Base-by-base conservation (phyloP, 2,797 vertebrate species). In the Steatocranus sp. region DNA sequence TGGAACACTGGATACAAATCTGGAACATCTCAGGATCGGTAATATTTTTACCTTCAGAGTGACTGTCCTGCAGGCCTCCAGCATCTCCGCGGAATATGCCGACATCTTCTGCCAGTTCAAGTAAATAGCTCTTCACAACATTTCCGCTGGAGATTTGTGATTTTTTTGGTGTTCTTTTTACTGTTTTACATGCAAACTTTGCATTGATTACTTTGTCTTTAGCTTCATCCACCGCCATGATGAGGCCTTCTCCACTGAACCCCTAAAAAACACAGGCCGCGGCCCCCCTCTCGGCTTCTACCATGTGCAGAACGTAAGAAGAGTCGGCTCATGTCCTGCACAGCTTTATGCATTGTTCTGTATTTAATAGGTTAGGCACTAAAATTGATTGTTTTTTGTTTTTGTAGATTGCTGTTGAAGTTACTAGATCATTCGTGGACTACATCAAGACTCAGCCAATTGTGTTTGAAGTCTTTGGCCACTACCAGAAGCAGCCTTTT, bases 21-120 rank as follows among this genome's bases (percentile, higher is more conserved):
- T 97, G 90, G 98, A 99, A 85, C 98, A 98, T 87, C 95, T 99
- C 82, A 96, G 92, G 88, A 95, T 99, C 27, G 98, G 98, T 51
- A 97, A 96, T 46, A 94, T 97, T 78, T 99, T 99, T 84, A 99
- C 98, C 38, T 99, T 99, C 95, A 97, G 98, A 1, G 98, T 99
- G 89, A 99, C 98, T 0, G 97, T 99, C 81, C 95, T 99, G 75
- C 99, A 99, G 88, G 98, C 99, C 1, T 99, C 98, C 83, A 99
- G 98, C 93, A 99, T 99, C 95, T 98, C 99, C 0, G 97, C 98
- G 2, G 98, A 99, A 94, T 99, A 99, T 0, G 97, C 98, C 0
- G 98, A 99, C 91, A 98, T 99, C 95, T 99, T 99, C 95, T 99
- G 99, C 95, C 98, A 99, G 95, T 99, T 99, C 94, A 99, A 99